Percentiles rank a stretch among this genome's conserved stretches.
Evolutionary conservation across 2,797 vertebrate species (phyloP).

Genomic region (Sparus aurata): DNA sequence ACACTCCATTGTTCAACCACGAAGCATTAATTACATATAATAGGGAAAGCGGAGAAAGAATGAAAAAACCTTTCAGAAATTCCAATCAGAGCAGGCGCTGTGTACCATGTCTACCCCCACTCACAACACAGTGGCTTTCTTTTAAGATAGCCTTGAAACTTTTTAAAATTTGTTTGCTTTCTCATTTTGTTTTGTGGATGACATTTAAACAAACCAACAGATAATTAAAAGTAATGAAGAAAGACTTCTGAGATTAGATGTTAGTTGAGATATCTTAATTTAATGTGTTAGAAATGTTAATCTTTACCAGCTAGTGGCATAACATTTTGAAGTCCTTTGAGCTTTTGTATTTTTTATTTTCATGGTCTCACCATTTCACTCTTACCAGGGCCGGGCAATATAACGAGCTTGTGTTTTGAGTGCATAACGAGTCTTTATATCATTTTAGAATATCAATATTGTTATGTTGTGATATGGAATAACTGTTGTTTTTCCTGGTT

Average conservation of each 20-base stretch:
- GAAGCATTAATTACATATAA: slow-evolving; percentile 79
- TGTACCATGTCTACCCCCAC: slow-evolving; percentile 7
- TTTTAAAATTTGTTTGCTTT: background rate
- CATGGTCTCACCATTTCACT: background rate
- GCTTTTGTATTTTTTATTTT: background rate
- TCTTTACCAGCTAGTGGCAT: background rate
- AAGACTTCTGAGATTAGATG: slow-evolving; percentile 2
- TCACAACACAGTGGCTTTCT: slow-evolving; percentile 20
- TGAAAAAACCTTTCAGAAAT: slow-evolving; percentile 53
- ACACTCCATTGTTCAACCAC: slow-evolving; percentile 67
- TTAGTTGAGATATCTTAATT: background rate
- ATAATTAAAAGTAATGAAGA: background rate
- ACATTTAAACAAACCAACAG: slow-evolving; percentile 11
- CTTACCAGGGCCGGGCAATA: too few species aligned
- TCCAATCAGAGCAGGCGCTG: slow-evolving; percentile 33
- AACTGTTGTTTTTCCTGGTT: too few species aligned
- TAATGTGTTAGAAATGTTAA: background rate
- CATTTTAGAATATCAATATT: too few species aligned
- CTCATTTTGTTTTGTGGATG: slow-evolving; percentile 13
- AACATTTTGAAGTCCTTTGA: background rate
- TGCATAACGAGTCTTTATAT: too few species aligned
- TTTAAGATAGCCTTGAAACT: slow-evolving; percentile 11
- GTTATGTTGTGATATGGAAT: too few species aligned
- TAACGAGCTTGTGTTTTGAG: too few species aligned
- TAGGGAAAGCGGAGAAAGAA: slow-evolving; percentile 38